Percentiles rank a stretch among this genome's conserved stretches.
phyloP scores from a whole-genome alignment of 2,113 vertebrate genomes.

The Serinus canaria region DNA sequence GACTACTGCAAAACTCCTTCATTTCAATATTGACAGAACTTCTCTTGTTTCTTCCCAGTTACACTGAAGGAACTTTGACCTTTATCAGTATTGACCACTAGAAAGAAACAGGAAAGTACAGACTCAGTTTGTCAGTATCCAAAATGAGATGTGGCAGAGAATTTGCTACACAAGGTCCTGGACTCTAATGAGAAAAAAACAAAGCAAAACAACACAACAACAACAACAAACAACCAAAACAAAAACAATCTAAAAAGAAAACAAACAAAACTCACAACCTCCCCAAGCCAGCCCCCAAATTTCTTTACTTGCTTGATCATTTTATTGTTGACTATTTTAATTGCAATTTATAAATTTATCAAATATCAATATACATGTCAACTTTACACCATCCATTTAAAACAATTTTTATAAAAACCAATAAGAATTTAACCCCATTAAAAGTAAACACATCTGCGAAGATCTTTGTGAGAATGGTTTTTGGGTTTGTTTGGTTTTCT shows the following conservation, averaged over 20 bases:
- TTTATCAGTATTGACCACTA: not conserved
- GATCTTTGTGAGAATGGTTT: not conserved
- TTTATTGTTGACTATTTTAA: not conserved
- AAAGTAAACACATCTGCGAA: not conserved
- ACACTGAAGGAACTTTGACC: not conserved
- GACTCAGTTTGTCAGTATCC: not conserved
- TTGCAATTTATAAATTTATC: not conserved
- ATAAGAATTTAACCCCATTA: not conserved
- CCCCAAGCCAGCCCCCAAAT: fast-evolving
- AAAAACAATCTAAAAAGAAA: not conserved
- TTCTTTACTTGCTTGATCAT: not conserved
- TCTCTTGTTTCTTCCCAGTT: not conserved
- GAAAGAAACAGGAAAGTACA: not conserved
- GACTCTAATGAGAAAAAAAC: not conserved
- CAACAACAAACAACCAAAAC: too few relatives aligned
- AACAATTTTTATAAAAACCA: not conserved
- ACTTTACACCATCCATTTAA: not conserved
- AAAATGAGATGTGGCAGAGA: not conserved
- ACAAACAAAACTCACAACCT: not conserved
- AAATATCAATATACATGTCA: not conserved
- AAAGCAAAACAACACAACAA: not conserved
- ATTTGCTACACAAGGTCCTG: not conserved
- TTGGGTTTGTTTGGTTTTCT: not conserved
- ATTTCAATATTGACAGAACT: not conserved
- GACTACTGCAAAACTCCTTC: not conserved